These are phyloP conservation scores for Antigone vipio DNA, from an alignment of 2,113 vertebrate species.

Conservation along the genomic window DNA sequence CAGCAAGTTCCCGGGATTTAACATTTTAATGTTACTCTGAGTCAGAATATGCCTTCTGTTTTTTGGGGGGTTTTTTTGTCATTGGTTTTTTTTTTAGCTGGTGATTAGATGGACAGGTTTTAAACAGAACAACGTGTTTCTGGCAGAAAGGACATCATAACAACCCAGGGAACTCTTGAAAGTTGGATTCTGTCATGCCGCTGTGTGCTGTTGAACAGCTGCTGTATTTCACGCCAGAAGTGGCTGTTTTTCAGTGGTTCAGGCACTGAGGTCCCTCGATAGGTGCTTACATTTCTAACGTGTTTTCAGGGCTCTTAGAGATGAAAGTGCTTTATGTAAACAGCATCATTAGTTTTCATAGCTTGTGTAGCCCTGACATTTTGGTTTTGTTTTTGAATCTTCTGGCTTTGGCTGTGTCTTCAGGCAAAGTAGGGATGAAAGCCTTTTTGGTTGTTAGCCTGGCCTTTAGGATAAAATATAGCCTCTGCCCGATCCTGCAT, in stretches of 20 bases:
- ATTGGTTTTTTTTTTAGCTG: not conserved
- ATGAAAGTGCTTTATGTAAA: not conserved
- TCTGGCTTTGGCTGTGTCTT: not conserved
- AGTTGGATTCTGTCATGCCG: not conserved
- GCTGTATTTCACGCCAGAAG: not conserved
- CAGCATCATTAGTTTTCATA: not conserved
- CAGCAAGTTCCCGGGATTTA: not conserved
- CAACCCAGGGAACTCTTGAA: not conserved
- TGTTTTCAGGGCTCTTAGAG: not conserved
- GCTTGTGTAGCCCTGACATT: not conserved
- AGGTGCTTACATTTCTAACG: not conserved
- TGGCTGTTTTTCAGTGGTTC: not conserved
- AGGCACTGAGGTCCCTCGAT: not conserved
- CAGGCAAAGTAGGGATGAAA: not conserved
- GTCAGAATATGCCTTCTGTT: not conserved
- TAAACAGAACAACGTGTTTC: slow-evolving; percentile 49
- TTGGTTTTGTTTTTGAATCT: slow-evolving; percentile 2
- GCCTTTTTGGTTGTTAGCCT: not conserved
- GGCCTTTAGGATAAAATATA: slow-evolving; percentile 32
- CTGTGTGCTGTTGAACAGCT: not conserved
- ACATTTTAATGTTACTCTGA: not conserved
- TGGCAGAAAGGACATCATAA: slow-evolving; percentile 34
- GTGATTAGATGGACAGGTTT: not conserved
- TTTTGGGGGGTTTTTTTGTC: not conserved
- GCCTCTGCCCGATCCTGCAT: slow-evolving; percentile 10